phyloP scores from a whole-genome alignment of 2,888 invertebrate species.

The Augiades crinisus region DNA sequence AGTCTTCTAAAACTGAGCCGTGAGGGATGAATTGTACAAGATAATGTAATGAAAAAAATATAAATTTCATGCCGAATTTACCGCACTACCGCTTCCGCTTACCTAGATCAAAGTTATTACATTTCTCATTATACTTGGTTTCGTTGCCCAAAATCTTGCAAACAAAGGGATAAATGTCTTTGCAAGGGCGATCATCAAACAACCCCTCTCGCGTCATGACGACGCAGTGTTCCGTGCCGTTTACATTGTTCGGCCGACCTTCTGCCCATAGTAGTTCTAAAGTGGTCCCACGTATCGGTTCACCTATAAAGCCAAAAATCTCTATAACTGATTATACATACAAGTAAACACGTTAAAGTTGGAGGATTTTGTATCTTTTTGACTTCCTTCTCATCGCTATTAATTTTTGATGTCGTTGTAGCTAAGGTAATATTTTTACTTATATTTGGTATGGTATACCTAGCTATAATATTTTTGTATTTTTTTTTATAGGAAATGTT shows the following conservation, averaged over 20 bases:
- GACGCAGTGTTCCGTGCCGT: conserved; percentile 47
- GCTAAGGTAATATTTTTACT: too few species aligned
- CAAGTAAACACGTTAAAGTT: neutral
- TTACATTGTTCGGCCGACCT: conserved; percentile 45
- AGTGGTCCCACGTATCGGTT: conserved; percentile 44
- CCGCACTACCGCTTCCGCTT: neutral
- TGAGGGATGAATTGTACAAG: too few species aligned
- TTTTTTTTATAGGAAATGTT: too few species aligned
- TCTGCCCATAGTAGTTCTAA: conserved; percentile 51
- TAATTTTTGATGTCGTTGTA: too few species aligned
- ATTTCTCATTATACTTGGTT: conserved; percentile 43
- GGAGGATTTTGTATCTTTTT: neutral
- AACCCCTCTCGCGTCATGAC: conserved; percentile 54
- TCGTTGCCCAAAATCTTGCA: conserved; percentile 49
- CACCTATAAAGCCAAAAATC: conserved; percentile 37
- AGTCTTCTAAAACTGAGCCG: too few species aligned
- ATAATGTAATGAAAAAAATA: too few species aligned
- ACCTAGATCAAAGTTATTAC: conserved; percentile 48
- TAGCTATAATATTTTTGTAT: too few species aligned
- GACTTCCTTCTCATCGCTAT: too few species aligned
- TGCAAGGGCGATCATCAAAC: conserved; percentile 47
- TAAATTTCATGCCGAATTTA: too few species aligned
- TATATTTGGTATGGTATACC: too few species aligned
- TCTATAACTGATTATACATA: neutral
- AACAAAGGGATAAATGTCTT: conserved; percentile 47